These are phyloP conservation scores for Drosophila dives DNA, from an alignment of 2,888 invertebrate species.

Conservation along the genomic window DNA sequence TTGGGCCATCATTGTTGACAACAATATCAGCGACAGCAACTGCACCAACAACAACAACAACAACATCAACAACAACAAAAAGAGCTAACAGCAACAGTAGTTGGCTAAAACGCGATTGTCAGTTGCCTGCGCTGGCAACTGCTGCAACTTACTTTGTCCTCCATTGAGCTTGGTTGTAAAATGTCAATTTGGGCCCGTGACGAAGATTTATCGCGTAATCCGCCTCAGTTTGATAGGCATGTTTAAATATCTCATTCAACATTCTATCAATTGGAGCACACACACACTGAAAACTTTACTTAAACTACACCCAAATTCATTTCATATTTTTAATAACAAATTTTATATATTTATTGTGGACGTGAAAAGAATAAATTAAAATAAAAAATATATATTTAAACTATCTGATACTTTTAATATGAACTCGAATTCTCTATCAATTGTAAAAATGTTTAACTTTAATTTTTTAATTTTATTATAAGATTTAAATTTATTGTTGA, in stretches of 20 bases:
- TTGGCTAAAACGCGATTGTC: slow-evolving; percentile 40
- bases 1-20: slow-evolving; percentile 76
- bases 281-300: neutral
- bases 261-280: neutral
- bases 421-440: too few species aligned
- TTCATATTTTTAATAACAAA: neutral
- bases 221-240: slow-evolving; percentile 62
- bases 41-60: slow-evolving; percentile 47
- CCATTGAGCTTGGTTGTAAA: slow-evolving; percentile 67
- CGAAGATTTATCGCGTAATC: slow-evolving; percentile 74
- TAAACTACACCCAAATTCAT: neutral
- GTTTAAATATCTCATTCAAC: slow-evolving; percentile 54
- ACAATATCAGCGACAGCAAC: slow-evolving; percentile 71
- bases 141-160: slow-evolving; percentile 66
- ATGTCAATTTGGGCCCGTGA: slow-evolving; percentile 76
- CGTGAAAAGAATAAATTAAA: neutral
- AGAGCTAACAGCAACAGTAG: slow-evolving; percentile 31
- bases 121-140: slow-evolving; percentile 38
- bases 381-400: too few species aligned
- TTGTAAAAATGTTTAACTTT: too few species aligned
- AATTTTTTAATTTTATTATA: too few species aligned
- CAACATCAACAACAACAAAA: slow-evolving; percentile 31
- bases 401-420: too few species aligned
- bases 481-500: too few species aligned
- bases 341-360: neutral